Percentiles rank a stretch among this genome's conserved stretches.
Evolutionary conservation across 2,113 vertebrate species (phyloP).

Genomic region (Labrus mixtus): DNA sequence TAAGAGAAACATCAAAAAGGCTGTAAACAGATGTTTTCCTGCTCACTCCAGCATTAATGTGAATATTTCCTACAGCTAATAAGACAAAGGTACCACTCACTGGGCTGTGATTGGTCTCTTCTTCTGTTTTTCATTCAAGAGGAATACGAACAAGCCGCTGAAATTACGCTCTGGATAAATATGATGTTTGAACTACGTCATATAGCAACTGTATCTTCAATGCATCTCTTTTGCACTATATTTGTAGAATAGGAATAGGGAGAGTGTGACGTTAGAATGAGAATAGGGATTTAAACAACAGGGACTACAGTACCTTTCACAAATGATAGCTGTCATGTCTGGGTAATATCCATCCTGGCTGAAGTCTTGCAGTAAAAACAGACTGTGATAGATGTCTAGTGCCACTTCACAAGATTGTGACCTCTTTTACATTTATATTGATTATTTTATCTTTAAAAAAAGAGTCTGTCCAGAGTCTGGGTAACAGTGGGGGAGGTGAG

Average conservation of each 20-base stretch:
- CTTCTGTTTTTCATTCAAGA: not conserved
- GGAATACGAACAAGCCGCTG: not conserved
- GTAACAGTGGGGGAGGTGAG: not conserved
- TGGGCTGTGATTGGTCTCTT: not conserved
- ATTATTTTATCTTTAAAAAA: not conserved
- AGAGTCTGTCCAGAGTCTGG: not conserved
- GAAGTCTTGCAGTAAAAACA: not conserved
- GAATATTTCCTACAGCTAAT: constrained; percentile 4
- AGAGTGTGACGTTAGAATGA: not conserved
- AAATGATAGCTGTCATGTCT: not conserved
- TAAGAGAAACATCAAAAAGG: constrained; percentile 5
- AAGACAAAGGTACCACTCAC: not conserved
- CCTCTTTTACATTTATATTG: not conserved
- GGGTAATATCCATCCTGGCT: not conserved
- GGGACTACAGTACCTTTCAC: not conserved
- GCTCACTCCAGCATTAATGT: not conserved
- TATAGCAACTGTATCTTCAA: not conserved
- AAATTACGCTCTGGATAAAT: not conserved
- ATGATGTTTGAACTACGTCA: not conserved
- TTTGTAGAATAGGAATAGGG: not conserved
- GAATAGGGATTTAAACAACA: not conserved
- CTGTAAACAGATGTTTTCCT: not conserved
- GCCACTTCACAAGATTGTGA: not conserved
- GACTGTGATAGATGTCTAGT: not conserved
- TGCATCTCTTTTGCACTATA: not conserved